These are phyloP conservation scores for Peromyscus eremicus DNA, from an alignment of 2,797 vertebrate species.

Conservation along the genomic window DNA sequence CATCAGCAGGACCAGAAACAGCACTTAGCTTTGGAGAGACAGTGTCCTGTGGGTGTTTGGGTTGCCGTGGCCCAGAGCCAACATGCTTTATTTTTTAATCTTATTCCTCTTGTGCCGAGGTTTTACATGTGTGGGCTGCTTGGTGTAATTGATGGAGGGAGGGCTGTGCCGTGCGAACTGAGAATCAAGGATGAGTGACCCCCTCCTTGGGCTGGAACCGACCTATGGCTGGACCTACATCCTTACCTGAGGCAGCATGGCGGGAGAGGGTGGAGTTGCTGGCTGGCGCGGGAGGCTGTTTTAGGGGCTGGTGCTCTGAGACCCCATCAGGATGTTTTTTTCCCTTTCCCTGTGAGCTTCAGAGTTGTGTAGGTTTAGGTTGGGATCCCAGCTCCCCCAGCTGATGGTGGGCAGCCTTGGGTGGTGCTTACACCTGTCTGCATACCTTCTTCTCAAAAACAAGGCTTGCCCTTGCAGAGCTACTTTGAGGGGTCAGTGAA, in stretches of 20 bases:
- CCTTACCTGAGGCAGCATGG: not conserved
- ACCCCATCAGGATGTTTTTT: not conserved
- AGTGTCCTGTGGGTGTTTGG: fast-evolving
- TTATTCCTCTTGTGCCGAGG: not conserved
- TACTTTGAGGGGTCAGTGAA: not conserved
- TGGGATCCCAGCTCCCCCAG: not conserved
- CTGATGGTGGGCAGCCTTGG: not conserved
- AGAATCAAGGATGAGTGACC: not conserved
- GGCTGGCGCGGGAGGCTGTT: not conserved
- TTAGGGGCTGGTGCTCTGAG: not conserved
- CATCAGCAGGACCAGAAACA: fast-evolving
- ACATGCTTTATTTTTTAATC: not conserved
- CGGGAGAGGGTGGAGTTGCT: not conserved
- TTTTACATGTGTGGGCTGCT: not conserved
- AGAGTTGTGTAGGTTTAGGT: not conserved
- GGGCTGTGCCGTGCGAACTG: not conserved
- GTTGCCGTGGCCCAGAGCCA: not conserved
- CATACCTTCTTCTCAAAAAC: not conserved
- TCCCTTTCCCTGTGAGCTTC: not conserved
- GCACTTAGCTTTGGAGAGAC: not conserved
- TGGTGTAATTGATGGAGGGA: not conserved
- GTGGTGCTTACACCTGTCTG: not conserved
- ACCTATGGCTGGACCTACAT: fast-evolving
- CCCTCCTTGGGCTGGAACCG: not conserved
- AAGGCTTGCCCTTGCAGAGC: not conserved